Evolutionary conservation across 2,113 vertebrate species (phyloP), one percentile per base, ranked within the genome.

Genomic region (Oenanthe melanoleuca): DNA sequence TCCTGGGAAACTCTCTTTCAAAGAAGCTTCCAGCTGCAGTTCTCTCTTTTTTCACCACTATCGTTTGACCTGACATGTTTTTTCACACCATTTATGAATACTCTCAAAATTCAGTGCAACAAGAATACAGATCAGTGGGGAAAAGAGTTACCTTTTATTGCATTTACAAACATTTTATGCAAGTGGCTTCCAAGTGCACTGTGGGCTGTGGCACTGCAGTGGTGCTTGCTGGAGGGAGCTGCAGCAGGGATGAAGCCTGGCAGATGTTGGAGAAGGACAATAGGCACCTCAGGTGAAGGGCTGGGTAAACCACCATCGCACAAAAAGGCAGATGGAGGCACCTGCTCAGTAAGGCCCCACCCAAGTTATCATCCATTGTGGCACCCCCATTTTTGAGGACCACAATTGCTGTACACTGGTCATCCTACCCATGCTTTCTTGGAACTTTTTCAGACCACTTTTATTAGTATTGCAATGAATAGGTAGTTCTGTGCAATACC

Each of bases 361-460:
- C 19, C 5, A 4, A 60, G 15, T 18, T 26, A 40, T 47, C 11
- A 10, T 33, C 19, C 6, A 0, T 70, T 23, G 21, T 64, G 11
- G 40, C 61, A 90, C 26, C 13, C 12, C 3, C 4, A 3, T 57
- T 88, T 71, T 53, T 88, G 50, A 14, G 1, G 1, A 8, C 63
- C 21, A 12, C 34, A 34, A 0, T 21, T 74, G n/a, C 22, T 40
- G 8, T 69, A 44, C 1, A 0, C 21, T 55, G n/a, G 24, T 14
- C 21, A 47, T 55, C n/a, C 34, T 67, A 23, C 6, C 45, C 1
- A 1, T 22, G 18, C 63, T 69, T 75, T 59, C 20, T 53, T 22
- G 42, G 66, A 86, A 10, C 29, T 20, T 74, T 49, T 33, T 70
- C 18, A 56, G 50, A 42, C 25, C 20, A 2, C 31, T 59, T 92